Evolutionary conservation across 1,140 invertebrate species (phyloP).

Genomic region (Lucilia cuprina): DNA sequence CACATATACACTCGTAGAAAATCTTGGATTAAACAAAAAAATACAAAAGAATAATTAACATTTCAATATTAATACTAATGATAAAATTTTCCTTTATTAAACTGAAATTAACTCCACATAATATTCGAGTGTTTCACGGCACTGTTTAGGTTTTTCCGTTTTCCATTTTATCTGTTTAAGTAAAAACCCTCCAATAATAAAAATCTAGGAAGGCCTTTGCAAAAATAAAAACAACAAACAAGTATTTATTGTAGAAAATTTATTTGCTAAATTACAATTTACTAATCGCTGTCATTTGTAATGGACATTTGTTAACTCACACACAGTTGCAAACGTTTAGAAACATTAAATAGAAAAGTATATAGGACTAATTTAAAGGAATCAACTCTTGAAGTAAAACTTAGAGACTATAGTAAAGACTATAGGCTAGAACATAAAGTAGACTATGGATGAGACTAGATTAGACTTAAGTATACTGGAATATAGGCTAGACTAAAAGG

Average conservation of each 20-base stretch:
- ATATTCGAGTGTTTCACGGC: neutral
- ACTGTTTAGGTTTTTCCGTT: neutral
- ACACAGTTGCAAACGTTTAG: neutral
- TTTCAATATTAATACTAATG: no score
- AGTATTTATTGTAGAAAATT: constrained; percentile 6
- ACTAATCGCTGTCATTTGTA: constrained; percentile 31
- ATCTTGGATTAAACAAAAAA: neutral
- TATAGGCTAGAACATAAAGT: no score
- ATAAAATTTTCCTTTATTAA: no score
- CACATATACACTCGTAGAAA: neutral
- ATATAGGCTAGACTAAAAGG: no score
- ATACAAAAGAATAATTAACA: no score
- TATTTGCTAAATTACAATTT: constrained; percentile 31
- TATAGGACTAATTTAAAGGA: neutral
- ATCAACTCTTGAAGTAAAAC: neutral
- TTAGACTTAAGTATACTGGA: no score
- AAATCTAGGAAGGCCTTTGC: no score
- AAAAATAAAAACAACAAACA: neutral
- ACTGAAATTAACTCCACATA: no score
- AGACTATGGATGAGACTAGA: no score
- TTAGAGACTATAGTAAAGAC: no score
- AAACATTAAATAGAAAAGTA: neutral
- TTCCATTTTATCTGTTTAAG: neutral
- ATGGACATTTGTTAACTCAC: neutral
- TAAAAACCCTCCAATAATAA: neutral